Evolutionary conservation across 2,888 invertebrate species (phyloP).

Genomic region (Leptopilina drosophilae): DNA sequence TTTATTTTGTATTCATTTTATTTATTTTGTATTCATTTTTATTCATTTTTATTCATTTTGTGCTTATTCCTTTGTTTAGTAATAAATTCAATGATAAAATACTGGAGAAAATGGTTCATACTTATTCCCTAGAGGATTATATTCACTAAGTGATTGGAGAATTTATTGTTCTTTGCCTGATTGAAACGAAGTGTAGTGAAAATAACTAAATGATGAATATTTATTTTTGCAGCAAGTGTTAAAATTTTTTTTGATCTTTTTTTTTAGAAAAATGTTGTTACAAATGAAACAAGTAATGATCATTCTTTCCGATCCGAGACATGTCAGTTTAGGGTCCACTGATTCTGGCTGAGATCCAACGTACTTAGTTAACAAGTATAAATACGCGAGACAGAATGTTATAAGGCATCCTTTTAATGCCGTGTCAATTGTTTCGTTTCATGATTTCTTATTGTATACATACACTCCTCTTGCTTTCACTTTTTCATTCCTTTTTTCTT

Average conservation of each 20-base stretch:
- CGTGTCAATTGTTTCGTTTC: constrained; percentile 25
- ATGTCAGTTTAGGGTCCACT: constrained; percentile 14
- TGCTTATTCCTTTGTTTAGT: too few species aligned
- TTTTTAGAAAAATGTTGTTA: not conserved
- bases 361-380: constrained; percentile 33
- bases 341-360: constrained; percentile 36
- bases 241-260: not conserved
- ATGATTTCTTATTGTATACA: constrained; percentile 27
- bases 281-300: constrained; percentile 31
- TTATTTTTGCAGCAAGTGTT: too few species aligned
- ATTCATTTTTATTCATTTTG: too few species aligned
- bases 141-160: too few species aligned
- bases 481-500: not conserved
- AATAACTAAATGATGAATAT: too few species aligned
- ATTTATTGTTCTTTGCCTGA: too few species aligned
- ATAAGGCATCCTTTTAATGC: constrained; percentile 11
- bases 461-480: not conserved
- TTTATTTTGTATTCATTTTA: too few species aligned
- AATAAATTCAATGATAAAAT: too few species aligned
- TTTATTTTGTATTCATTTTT: too few species aligned
- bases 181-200: too few species aligned
- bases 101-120: too few species aligned
- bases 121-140: too few species aligned
- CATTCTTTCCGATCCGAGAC: constrained; percentile 37
- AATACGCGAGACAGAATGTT: constrained; percentile 42